These are phyloP conservation scores for Lemur catta DNA, from an alignment of 2,797 vertebrate genomes.

Conservation along the genomic window DNA sequence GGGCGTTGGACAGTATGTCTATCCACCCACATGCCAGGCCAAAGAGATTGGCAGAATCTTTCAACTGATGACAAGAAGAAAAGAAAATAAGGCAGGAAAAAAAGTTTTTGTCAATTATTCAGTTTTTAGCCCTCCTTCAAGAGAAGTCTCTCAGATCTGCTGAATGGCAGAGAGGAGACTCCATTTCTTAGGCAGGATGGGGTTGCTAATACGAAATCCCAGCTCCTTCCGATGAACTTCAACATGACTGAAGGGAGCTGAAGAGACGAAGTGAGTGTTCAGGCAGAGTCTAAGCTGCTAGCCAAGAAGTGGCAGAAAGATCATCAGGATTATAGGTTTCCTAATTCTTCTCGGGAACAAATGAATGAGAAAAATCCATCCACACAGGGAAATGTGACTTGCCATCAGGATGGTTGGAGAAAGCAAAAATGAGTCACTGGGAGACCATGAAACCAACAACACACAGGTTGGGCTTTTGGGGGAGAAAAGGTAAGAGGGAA, in stretches of 20 bases:
- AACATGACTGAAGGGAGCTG: not conserved
- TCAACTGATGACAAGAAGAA: not conserved
- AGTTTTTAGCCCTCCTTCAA: not conserved
- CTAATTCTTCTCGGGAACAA: constrained; percentile 35
- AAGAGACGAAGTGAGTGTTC: not conserved
- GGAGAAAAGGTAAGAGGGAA: not conserved
- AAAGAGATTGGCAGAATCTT: not conserved
- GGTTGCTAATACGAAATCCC: constrained; percentile 22
- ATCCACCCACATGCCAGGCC: not conserved
- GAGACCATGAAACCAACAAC: not conserved
- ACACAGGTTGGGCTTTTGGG: not conserved
- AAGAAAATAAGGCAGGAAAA: not conserved
- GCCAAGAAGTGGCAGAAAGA: not conserved
- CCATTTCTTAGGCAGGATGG: constrained; percentile 19
- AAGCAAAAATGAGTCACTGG: not conserved
- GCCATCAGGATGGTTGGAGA: not conserved
- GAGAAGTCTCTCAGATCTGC: not conserved
- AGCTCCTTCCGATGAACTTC: constrained; percentile 28
- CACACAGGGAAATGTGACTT: not conserved
- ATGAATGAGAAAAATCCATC: not conserved
- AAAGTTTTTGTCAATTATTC: constrained; percentile 33
- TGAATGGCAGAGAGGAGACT: not conserved
- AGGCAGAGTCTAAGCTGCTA: not conserved
- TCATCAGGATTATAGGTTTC: not conserved
- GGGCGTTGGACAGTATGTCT: not conserved